Percentiles rank a stretch among this genome's conserved stretches.
Evolutionary conservation across 2,797 vertebrate species (phyloP).

Genomic region (Telmatherina bonti): DNA sequence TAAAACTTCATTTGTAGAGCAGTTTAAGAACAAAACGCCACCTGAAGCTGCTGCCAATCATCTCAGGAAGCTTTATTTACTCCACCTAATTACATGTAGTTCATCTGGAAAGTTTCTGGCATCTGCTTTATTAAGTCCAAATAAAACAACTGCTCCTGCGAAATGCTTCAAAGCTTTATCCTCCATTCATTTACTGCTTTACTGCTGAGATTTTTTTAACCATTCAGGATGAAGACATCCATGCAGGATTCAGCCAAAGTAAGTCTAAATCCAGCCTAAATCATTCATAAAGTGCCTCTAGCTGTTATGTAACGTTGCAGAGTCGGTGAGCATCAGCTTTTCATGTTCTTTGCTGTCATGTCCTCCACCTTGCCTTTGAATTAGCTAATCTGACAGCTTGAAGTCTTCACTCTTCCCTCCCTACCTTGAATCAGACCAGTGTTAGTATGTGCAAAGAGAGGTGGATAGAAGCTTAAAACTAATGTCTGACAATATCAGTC

Average conservation of each 20-base stretch:
- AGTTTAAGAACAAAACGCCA: constrained; percentile 39
- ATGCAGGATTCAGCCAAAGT: constrained; percentile 26
- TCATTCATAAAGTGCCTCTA: constrained; percentile 43
- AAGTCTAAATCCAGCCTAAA: constrained; percentile 32
- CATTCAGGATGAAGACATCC: constrained; percentile 13
- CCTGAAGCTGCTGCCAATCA: constrained; percentile 59
- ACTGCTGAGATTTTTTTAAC: constrained; percentile 28
- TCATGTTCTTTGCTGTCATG: constrained; percentile 19
- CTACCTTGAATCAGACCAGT: background rate
- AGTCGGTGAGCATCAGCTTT: constrained; percentile 27
- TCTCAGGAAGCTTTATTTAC: constrained; percentile 13
- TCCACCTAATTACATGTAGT: constrained; percentile 38
- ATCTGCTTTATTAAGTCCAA: constrained; percentile 21
- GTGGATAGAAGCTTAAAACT: constrained; percentile 23
- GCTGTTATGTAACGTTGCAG: constrained; percentile 34
- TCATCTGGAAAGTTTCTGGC: constrained; percentile 28
- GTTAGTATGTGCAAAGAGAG: background rate
- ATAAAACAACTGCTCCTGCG: constrained; percentile 27
- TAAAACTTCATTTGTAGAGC: constrained; percentile 22
- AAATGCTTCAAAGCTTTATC: constrained; percentile 36
- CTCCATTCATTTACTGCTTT: constrained; percentile 2
- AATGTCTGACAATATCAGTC: constrained; percentile 22
- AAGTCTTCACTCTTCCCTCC: constrained; percentile 17
- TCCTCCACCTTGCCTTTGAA: constrained; percentile 22
- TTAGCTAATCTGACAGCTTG: constrained; percentile 49